Conservation (phyloP, 2,113 vertebrate genomes). For the Peromyscus maniculatus region DNA sequence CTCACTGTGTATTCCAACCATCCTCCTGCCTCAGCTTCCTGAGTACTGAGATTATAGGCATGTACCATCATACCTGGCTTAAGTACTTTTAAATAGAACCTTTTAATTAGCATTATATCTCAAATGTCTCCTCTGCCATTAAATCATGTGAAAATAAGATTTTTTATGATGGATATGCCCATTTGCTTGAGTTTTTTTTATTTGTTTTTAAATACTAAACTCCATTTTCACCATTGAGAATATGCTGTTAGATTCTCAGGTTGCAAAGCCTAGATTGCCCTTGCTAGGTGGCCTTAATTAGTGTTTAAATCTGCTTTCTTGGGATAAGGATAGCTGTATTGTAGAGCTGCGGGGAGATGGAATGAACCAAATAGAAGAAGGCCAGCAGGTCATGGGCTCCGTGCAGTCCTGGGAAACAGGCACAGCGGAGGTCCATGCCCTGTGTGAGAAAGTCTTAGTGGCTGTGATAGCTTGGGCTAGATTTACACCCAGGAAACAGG, state of each 20-base stretch:
- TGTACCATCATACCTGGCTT: neutral
- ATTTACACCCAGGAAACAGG: constrained; percentile 42
- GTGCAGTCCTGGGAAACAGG: neutral
- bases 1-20: neutral
- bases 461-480: neutral
- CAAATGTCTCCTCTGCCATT: constrained; percentile 8
- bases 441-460: neutral
- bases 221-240: constrained; percentile 3
- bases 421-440: neutral
- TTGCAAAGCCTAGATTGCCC: neutral
- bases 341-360: neutral
- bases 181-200: constrained; percentile 14
- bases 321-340: neutral
- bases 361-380: neutral
- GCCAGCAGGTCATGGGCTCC: neutral
- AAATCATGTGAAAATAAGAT: constrained; percentile 21
- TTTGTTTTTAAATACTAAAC: neutral
- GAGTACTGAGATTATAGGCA: neutral
- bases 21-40: neutral
- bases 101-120: constrained; percentile 23
- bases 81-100: constrained; percentile 34
- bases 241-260: neutral
- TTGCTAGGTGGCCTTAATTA: neutral
- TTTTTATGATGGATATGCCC: constrained; percentile 41
- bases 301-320: neutral